Base-by-base conservation (phyloP, 2,797 vertebrate species). In the Myotis myotis region DNA sequence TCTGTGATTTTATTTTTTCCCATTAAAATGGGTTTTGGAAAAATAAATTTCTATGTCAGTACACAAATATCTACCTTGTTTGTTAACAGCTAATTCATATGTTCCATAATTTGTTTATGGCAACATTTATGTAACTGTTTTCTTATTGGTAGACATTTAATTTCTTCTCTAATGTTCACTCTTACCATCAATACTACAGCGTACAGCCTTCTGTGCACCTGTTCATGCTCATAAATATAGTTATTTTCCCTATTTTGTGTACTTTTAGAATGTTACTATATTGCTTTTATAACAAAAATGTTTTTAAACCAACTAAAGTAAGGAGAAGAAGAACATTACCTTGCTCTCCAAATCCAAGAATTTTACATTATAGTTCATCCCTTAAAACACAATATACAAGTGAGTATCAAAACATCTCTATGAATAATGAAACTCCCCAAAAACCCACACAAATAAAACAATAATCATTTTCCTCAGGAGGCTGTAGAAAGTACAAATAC, bases 271-370 rank as follows among this genome's bases (percentile, higher is more conserved):
- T 33, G 33, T 33, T 62, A 41, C 60, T 78, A 6, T 30, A 28
- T 60, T 81, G 28, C 15, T 62, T 44, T 62, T 49, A n/a, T n/a
- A 62, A 53, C n/a, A 76, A 30, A 74, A 95, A 55, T 41, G 25
- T 36, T 68, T 92, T 92, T 36, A 80, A 95, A 16, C 17, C 30
- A 68, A 38, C 19, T 47, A 68, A 33, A 38, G 17, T 62, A 44
- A 62, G 79, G 17, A 30, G 44, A 91, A 86, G 64, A 88, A 28
- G 57, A 87, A 68, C 0, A n/a, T 36, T 30, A 47, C 2, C 16
- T 74, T 70, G 55, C 55, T 93, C 53, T 83, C 76, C 62, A 87
- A 94, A 84, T 17, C 28, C 57, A 53, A 80, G 71, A 86, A 79
- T 51, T 79, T 85, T 33, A 36, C 8, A 6, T 10, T 8, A 4